These are phyloP conservation scores for Melierax canorus DNA, from an alignment of 2,113 vertebrate species.

Conservation along the genomic window DNA sequence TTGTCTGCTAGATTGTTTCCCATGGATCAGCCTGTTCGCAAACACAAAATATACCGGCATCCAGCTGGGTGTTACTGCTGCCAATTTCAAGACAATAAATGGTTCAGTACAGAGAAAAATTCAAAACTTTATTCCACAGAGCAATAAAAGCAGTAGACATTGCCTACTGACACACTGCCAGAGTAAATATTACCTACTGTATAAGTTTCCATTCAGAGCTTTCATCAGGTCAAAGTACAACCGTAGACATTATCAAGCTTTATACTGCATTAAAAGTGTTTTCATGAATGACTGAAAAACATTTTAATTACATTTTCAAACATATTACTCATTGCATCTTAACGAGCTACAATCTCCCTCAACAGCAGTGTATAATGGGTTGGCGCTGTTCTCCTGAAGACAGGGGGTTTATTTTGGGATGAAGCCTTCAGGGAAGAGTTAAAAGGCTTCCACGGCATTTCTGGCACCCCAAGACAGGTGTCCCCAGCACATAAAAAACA, in stretches of 20 bases:
- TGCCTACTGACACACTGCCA: slow-evolving; percentile 25
- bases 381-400: background rate
- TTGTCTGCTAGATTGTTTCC: slow-evolving; percentile 35
- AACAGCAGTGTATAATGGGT: background rate
- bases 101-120: slow-evolving; percentile 10
- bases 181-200: slow-evolving; percentile 47
- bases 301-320: background rate
- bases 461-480: background rate
- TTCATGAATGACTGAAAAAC: background rate
- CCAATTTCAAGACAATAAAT: slow-evolving; percentile 49
- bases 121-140: slow-evolving; percentile 22
- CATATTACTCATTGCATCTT: background rate
- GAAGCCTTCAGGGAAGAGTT: background rate
- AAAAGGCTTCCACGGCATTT: background rate
- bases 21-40: background rate
- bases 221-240: slow-evolving; percentile 11
- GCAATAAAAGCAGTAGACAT: slow-evolving; percentile 41
- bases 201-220: slow-evolving; percentile 37
- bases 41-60: slow-evolving; percentile 17
- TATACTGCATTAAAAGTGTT: background rate
- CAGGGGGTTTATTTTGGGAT: background rate
- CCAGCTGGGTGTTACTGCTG: slow-evolving; percentile 46
- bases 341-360: background rate
- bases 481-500: background rate
- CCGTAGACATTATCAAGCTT: background rate